phyloP scores from a whole-genome alignment of 2,797 vertebrate species.

The Clarias platycephalus region DNA sequence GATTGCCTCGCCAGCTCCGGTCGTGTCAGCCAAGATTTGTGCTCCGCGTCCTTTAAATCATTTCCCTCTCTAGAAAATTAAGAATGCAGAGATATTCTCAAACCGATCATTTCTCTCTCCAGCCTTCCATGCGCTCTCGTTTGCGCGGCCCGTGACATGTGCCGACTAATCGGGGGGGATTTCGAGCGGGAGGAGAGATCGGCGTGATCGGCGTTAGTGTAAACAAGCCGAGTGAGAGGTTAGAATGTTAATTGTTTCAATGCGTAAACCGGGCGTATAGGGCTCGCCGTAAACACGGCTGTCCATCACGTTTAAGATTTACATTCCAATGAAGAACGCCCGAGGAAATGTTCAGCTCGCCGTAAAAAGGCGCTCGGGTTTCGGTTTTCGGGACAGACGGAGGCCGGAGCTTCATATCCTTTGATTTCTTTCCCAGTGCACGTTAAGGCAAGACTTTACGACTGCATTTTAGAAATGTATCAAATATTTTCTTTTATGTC shows the following conservation, averaged over 20 bases:
- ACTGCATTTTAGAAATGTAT: background rate
- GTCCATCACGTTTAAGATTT: slow-evolving; percentile 60
- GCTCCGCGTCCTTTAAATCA: slow-evolving; percentile 77
- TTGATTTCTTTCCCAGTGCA: background rate
- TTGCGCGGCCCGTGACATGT: slow-evolving; percentile 67
- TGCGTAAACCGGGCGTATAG: slow-evolving; percentile 54
- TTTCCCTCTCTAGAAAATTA: slow-evolving; percentile 83
- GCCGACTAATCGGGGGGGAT: slow-evolving; percentile 65
- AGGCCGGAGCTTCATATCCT: background rate
- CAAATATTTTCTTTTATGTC: background rate
- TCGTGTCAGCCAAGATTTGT: slow-evolving; percentile 79
- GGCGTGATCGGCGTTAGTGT: slow-evolving; percentile 56
- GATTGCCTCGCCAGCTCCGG: slow-evolving; percentile 67
- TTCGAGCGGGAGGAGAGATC: slow-evolving; percentile 65
- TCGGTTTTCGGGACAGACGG: no score
- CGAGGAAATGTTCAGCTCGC: slow-evolving; percentile 6
- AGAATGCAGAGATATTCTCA: slow-evolving; percentile 77
- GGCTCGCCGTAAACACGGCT: slow-evolving; percentile 52
- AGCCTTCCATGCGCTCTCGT: slow-evolving; percentile 65
- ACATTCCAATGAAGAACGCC: slow-evolving; percentile 39
- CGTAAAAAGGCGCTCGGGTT: background rate
- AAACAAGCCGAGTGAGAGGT: slow-evolving; percentile 69
- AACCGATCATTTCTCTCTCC: slow-evolving; percentile 70
- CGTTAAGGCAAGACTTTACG: background rate
- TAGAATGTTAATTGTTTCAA: slow-evolving; percentile 70